phyloP scores from a whole-genome alignment of 2,113 vertebrate species.

The Tichodroma muraria region DNA sequence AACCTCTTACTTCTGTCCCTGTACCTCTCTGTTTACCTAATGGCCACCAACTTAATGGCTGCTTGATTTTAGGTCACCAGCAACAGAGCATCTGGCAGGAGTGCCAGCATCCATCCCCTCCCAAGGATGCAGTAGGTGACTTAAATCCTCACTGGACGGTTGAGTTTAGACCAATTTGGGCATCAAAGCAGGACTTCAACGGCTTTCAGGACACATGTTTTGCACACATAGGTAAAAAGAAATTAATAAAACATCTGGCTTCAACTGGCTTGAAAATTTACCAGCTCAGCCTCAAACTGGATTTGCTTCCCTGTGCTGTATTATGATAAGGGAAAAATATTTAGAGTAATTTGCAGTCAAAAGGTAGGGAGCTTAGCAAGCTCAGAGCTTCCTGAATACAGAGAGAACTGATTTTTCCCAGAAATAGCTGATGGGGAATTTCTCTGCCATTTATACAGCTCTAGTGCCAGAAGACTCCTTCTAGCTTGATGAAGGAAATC shows the following conservation, averaged over 20 bases:
- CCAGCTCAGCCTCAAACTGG: neutral
- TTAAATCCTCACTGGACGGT: neutral
- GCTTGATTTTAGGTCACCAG: neutral
- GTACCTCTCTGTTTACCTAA: neutral
- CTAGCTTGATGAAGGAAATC: neutral
- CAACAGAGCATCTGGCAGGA: neutral
- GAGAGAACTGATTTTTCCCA: conserved; percentile 21
- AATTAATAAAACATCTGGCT: neutral
- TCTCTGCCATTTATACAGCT: conserved; percentile 3
- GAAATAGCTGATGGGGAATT: conserved; percentile 46
- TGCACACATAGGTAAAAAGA: neutral
- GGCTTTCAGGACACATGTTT: neutral
- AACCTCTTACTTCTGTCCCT: neutral
- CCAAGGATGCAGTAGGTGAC: neutral
- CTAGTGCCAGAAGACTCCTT: neutral
- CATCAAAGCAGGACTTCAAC: neutral
- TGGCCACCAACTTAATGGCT: neutral
- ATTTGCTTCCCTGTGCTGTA: conserved; percentile 5
- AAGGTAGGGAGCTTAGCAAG: conserved; percentile 48
- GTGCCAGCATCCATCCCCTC: neutral
- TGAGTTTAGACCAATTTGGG: neutral
- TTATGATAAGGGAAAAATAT: conserved; percentile 43
- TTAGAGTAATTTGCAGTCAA: conserved; percentile 36
- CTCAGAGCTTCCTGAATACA: conserved; percentile 6
- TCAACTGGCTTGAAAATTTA: neutral